Conservation (phyloP, 2,797 vertebrate genomes). For the Chloroceryle amazona region DNA sequence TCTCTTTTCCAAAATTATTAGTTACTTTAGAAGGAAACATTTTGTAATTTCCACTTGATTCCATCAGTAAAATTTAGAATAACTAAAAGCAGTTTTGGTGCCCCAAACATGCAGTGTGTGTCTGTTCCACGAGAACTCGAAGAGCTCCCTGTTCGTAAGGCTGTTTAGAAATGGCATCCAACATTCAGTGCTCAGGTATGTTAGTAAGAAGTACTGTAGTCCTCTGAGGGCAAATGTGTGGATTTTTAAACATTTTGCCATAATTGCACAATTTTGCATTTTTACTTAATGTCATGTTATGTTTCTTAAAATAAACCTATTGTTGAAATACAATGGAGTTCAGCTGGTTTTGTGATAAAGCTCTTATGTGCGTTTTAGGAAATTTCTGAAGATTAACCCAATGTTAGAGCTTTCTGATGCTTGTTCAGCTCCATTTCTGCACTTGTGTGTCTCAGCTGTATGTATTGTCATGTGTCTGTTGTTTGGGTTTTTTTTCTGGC, state of each 20-base stretch:
- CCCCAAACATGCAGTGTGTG: conserved; percentile 60
- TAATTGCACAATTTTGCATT: conserved; percentile 88
- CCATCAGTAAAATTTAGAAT: conserved; percentile 44
- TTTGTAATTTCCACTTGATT: conserved; percentile 60
- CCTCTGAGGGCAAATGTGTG: conserved; percentile 83
- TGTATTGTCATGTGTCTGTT: not conserved
- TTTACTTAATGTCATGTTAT: conserved; percentile 85
- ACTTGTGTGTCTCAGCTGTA: not conserved
- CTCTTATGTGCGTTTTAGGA: not conserved
- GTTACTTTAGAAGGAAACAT: conserved; percentile 61
- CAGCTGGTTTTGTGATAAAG: conserved; percentile 20
- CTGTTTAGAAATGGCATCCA: conserved; percentile 79
- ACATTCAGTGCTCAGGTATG: conserved; percentile 87
- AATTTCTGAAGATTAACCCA: not conserved
- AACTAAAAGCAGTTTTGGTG: conserved; percentile 69
- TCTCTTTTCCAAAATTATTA: conserved; percentile 65
- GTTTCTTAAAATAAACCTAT: conserved; percentile 87
- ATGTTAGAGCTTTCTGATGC: not conserved
- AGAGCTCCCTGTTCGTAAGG: conserved; percentile 60
- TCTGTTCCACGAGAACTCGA: conserved; percentile 67
- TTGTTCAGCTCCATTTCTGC: not conserved
- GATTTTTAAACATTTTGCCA: conserved; percentile 86
- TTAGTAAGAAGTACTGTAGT: conserved; percentile 87
- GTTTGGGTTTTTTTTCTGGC: not conserved
- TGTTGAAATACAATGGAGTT: conserved; percentile 73